Evolutionary conservation across 2,888 invertebrate genomes (phyloP).

Genomic region (Theretra japonica): DNA sequence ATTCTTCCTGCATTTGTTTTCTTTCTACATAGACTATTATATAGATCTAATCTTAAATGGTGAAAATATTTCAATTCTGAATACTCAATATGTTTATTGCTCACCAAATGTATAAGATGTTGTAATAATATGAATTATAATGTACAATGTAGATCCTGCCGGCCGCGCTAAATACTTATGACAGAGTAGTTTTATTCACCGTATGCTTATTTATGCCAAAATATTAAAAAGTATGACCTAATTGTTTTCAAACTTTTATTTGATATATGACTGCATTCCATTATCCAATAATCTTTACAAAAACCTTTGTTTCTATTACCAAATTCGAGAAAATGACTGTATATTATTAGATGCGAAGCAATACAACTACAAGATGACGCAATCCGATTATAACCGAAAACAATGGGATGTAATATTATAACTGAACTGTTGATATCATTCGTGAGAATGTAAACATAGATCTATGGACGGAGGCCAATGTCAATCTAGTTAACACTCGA

Average conservation of each 20-base stretch:
- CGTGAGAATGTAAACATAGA: conserved; percentile 46
- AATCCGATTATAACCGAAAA: conserved; percentile 43
- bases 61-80: no score
- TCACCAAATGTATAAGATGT: no score
- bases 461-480: conserved; percentile 23
- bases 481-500: conserved; percentile 31
- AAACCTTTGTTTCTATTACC: not conserved
- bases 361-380: conserved; percentile 38
- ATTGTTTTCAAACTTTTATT: not conserved
- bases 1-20: no score
- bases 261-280: not conserved
- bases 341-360: not conserved
- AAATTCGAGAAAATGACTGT: not conserved
- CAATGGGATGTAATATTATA: conserved; percentile 52
- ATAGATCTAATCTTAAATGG: no score
- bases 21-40: no score
- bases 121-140: no score
- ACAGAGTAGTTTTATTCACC: no score
- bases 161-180: no score
- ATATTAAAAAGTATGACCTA: no score
- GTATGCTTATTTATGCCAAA: no score
- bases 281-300: not conserved
- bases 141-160: no score
- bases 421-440: conserved; percentile 52
- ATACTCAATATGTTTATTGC: no score